Base-by-base conservation (phyloP, 2,888 invertebrate genomes). In the Salticus scenicus region DNA sequence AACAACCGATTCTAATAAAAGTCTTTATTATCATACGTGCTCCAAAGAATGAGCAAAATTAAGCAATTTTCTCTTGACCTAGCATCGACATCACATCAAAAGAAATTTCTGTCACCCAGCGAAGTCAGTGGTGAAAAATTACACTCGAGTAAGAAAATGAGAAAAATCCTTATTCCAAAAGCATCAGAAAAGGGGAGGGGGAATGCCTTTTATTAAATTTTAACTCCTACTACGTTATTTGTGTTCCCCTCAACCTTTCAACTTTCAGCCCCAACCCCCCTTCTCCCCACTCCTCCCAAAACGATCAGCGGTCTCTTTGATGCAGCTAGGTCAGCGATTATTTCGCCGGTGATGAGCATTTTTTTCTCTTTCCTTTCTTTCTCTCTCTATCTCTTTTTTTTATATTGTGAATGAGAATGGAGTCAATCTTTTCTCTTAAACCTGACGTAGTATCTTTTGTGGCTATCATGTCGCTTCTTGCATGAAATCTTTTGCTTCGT, bases 311-410 rank as follows among this genome's bases (percentile, higher is more conserved):
- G 77, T 41, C 27, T 41, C 83, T 84, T 84, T 84, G 83, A 84
- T 77, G 77, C 57, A 47, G 77, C 83, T 69, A 30, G 77, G 83
- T 84, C 83, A 84, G 83, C 83, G 83, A 84, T 84, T 84, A 77
- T 84, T 84, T 71, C 73, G 41, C 77, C 57, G 70, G 69, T 75
- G 81, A 74, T 81, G 74, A 81, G 67, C 80, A 75, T 63, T 81
- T 81, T 81, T 73, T 10, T 37, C 10, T 37, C 57, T 31, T 14
- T 31, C 33, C 30, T 24, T 41, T n/a, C 57, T 71, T 33, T 33
- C 33, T 33, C 20, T 31, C 12, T 31, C 20, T 30, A 37, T 64
- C 24, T 37, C 5, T 77, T 74, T 69, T 33, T 73, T 27, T 27
- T 73, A 51, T 72, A 71, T 74, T 67, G 51, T 74, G 73, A 76